Evolutionary conservation across 2,797 vertebrate genomes (phyloP).

Genomic region (Macroramphosus scolopax): DNA sequence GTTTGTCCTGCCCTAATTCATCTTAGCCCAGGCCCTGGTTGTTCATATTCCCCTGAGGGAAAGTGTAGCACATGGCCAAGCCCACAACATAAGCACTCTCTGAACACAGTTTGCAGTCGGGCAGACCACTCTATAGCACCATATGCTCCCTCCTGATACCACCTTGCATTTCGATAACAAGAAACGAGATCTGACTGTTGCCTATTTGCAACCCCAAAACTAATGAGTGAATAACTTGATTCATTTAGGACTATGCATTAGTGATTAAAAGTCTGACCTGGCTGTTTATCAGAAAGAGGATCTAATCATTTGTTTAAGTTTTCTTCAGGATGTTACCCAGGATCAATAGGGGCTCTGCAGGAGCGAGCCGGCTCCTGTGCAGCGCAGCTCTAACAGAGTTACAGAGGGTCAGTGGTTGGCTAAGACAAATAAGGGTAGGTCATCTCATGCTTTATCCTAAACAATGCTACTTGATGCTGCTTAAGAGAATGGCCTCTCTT

Average conservation of each 20-base stretch:
- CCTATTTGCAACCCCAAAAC: conserved; percentile 46
- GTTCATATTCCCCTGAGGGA: conserved; percentile 50
- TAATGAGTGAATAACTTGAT: conserved; percentile 61
- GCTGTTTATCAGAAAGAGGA: conserved; percentile 64
- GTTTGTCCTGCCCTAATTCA: conserved; percentile 75
- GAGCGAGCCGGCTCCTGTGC: conserved; percentile 49
- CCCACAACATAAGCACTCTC: conserved; percentile 27
- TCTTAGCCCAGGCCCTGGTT: conserved; percentile 62
- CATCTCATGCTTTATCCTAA: conserved; percentile 37
- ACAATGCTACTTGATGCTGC: conserved; percentile 35
- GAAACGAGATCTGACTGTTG: conserved; percentile 55
- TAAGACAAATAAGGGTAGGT: conserved; percentile 44
- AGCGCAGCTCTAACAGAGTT: conserved; percentile 46
- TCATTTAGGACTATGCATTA: conserved; percentile 59
- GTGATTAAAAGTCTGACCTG: conserved; percentile 66
- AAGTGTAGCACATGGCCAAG: conserved; percentile 37
- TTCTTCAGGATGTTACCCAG: conserved; percentile 64
- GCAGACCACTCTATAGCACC: background rate
- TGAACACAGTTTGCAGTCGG: conserved; percentile 23
- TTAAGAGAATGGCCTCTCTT: conserved; percentile 28
- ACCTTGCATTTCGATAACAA: conserved; percentile 19
- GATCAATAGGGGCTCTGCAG: conserved; percentile 68
- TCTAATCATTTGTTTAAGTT: conserved; percentile 74
- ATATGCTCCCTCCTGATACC: conserved; percentile 25
- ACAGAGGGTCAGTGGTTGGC: conserved; percentile 37